Evolutionary conservation across 2,113 vertebrate genomes (phyloP), one percentile per base, ranked within the genome.

Genomic region (Leucosticte australis): DNA sequence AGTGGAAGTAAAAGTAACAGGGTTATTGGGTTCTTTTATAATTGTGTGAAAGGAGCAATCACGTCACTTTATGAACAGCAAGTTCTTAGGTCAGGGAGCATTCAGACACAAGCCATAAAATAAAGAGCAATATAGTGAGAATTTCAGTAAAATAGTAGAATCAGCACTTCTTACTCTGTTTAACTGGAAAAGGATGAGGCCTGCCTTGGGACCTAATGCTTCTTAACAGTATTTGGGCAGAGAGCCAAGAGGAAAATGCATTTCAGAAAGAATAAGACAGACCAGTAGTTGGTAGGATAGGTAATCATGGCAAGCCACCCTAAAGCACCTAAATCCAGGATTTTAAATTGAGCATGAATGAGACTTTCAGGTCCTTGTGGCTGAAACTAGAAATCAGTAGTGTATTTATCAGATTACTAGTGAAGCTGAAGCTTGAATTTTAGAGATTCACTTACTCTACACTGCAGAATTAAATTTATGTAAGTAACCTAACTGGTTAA

Each of bases 161-260:
- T 98, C 97, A 98, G 98, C 97, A 97, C 89, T 98, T 98, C 90
- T 96, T 96, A 80, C 90, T 96, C 90, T 97, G 92, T 97, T 97
- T 97, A 97, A 97, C 94, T 98, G 96, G 91, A 87, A 97, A 94
- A 81, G 85, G 79, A 97, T 97, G 95, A 97, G 91, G 74, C 75
- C 92, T 97, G 89, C 95, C 96, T 96, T 91, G 96, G 94, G 96
- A 98, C 63, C 94, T 98, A 98, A 97, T 98, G 86, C 94, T 94
- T 81, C 93, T 97, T 97, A 89, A 95, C 95, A 94, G 90, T 65
- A 79, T 96, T 96, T 92, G 89, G 94, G 95, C 94, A 70, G 89
- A 96, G 91, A 86, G 94, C 97, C 96, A 98, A 92, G 95, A 95
- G 93, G 86, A 97, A 97, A 98, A 97, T 95, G 96, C 90, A 91